Conservation (phyloP, 2,888 invertebrate species). For the Allophyes oxyacanthae region DNA sequence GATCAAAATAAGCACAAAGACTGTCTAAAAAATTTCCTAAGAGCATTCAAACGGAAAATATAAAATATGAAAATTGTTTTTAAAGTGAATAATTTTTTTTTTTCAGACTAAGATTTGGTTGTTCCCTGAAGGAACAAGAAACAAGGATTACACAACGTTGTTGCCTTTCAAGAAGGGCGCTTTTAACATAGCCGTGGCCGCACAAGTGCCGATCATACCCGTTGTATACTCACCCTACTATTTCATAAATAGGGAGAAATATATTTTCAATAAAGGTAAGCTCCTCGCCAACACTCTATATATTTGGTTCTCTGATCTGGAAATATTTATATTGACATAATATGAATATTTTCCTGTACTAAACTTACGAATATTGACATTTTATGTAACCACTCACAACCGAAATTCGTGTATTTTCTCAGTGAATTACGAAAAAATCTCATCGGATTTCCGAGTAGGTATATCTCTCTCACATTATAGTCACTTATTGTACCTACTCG, state of each 20-base stretch:
- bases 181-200: slow-evolving; percentile 91
- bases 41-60: slow-evolving; percentile 74
- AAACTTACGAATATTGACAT: slow-evolving; percentile 20
- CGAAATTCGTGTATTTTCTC: slow-evolving; percentile 3
- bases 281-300: slow-evolving; percentile 32
- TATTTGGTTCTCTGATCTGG: slow-evolving; percentile 18
- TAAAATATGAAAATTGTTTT: slow-evolving; percentile 30
- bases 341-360: slow-evolving; percentile 23
- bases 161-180: slow-evolving; percentile 93
- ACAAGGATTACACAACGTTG: slow-evolving; percentile 82
- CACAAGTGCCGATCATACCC: slow-evolving; percentile 91
- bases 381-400: slow-evolving; percentile 1
- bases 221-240: slow-evolving; percentile 91
- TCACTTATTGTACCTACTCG: too few relatives aligned
- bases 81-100: slow-evolving; percentile 30
- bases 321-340: slow-evolving; percentile 31
- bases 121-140: slow-evolving; percentile 93
- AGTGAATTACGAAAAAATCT: background rate
- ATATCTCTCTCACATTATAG: background rate
- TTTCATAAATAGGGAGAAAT: slow-evolving; percentile 82
- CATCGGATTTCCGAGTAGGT: too few relatives aligned
- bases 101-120: slow-evolving; percentile 91
- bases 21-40: slow-evolving; percentile 79
- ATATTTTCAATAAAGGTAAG: slow-evolving; percentile 73
- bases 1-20: slow-evolving; percentile 57